Evolutionary conservation across 2,113 vertebrate species (phyloP), one percentile per base, ranked within the genome.

Genomic region (Ornithorhynchus anatinus): DNA sequence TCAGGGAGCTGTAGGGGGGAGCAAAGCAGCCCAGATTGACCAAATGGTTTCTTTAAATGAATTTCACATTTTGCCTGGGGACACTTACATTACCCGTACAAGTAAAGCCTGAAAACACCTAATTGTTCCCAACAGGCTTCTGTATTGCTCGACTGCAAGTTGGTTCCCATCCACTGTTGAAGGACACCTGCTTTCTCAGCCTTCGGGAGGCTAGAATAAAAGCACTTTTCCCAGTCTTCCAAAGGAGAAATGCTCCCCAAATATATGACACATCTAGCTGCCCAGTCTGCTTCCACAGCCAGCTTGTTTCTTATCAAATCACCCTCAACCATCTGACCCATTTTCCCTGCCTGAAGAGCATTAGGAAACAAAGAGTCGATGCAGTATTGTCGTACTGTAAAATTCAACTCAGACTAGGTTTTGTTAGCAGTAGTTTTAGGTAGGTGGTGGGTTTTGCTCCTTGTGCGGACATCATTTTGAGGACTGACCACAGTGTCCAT

Each of bases 381-480:
- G n/a, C n/a, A n/a, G n/a, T n/a, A n/a, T n/a, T n/a, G n/a, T n/a
- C n/a, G n/a, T n/a, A n/a, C n/a, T n/a, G n/a, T n/a, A n/a, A n/a
- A n/a, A n/a, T n/a, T n/a, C n/a, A n/a, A n/a, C n/a, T n/a, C n/a
- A n/a, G n/a, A n/a, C n/a, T n/a, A n/a, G n/a, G n/a, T n/a, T n/a
- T n/a, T n/a, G n/a, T n/a, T n/a, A n/a, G n/a, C n/a, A n/a, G n/a
- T n/a, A n/a, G 77, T 50, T 58, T 37, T 32, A 1, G 44, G 59
- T 38, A 32, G 69, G 64, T 23, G 45, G 72, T 77, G 64, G 45
- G 60, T 75, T 54, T 77, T 29, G 45, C 79, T 39, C 67, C 60
- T 65, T 75, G 37, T 79, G 68, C 38, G 25, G 65, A 53, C 53
- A 45, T 77, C 56, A 9, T 59, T 79, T 68, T 38, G 15, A 48